Evolutionary conservation across 2,888 invertebrate species (phyloP).

Genomic region (Dioctria linearis): DNA sequence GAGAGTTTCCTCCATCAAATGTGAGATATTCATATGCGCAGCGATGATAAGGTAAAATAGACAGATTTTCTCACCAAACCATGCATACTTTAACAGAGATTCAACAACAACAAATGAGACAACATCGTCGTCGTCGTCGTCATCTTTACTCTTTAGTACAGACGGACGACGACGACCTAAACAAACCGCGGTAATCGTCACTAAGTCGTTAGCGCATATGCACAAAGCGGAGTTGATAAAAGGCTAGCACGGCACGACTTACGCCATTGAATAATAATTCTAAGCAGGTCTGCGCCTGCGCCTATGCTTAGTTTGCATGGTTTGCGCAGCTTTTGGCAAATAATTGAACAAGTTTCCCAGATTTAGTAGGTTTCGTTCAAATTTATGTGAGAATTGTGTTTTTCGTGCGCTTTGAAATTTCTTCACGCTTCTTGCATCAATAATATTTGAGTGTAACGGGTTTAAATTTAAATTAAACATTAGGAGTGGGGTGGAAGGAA

Average conservation of each 20-base stretch:
- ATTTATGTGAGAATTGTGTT: neutral
- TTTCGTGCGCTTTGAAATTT: neutral
- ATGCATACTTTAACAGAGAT: neutral
- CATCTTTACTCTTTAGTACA: neutral
- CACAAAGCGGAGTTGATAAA: neutral
- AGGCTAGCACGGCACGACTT: neutral
- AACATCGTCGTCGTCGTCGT: no score
- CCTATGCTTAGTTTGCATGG: neutral
- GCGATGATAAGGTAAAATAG: neutral
- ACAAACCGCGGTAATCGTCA: neutral
- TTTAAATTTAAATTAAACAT: no score
- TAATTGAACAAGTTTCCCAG: conserved; percentile 17
- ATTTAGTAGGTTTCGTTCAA: neutral
- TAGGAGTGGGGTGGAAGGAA: no score
- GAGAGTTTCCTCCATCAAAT: neutral
- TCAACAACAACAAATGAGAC: no score
- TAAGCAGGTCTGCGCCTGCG: neutral
- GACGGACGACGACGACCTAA: neutral
- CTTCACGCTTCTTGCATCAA: neutral
- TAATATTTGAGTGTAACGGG: neutral
- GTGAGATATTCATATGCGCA: neutral
- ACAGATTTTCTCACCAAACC: conserved; percentile 26
- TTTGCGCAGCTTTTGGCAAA: conserved; percentile 12
- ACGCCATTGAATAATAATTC: no score
- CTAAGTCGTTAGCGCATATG: neutral